phyloP scores from a whole-genome alignment of 2,113 vertebrate species.

The Ptilonorhynchus violaceus region DNA sequence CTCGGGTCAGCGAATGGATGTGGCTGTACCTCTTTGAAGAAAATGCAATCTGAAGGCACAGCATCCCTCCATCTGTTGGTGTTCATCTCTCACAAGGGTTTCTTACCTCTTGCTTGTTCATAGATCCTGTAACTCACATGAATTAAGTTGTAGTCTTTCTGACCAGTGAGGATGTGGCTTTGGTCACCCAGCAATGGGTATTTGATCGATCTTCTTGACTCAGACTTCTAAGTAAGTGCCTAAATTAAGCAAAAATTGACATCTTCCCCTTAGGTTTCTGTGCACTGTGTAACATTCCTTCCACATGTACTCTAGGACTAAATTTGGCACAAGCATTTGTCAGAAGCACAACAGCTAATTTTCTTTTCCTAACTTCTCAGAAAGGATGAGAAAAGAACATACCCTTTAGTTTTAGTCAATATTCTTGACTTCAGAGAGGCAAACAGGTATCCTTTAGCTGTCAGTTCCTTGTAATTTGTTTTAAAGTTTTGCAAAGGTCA shows the following conservation, averaged over 20 bases:
- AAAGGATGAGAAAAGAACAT: not conserved
- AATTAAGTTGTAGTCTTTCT: not conserved
- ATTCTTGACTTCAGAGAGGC: not conserved
- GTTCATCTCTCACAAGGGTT: not conserved
- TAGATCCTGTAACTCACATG: fast-evolving
- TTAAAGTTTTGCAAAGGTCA: not conserved
- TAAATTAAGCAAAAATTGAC: not conserved
- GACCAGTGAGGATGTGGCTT: fast-evolving
- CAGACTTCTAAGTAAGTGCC: not conserved
- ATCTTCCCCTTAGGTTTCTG: not conserved
- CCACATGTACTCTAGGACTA: not conserved
- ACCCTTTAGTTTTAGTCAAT: not conserved
- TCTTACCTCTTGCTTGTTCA: not conserved
- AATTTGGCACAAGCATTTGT: not conserved
- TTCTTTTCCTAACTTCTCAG: not conserved
- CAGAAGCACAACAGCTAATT: not conserved
- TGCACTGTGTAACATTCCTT: not conserved
- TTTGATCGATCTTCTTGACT: not conserved
- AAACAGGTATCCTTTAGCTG: not conserved
- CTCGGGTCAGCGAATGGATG: fast-evolving
- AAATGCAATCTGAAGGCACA: not conserved
- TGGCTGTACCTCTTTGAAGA: not conserved
- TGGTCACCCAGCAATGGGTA: not conserved
- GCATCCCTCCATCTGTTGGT: not conserved
- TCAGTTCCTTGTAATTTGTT: not conserved